phyloP scores from a whole-genome alignment of 2,113 vertebrate species.

The Pachyramphus minor region DNA sequence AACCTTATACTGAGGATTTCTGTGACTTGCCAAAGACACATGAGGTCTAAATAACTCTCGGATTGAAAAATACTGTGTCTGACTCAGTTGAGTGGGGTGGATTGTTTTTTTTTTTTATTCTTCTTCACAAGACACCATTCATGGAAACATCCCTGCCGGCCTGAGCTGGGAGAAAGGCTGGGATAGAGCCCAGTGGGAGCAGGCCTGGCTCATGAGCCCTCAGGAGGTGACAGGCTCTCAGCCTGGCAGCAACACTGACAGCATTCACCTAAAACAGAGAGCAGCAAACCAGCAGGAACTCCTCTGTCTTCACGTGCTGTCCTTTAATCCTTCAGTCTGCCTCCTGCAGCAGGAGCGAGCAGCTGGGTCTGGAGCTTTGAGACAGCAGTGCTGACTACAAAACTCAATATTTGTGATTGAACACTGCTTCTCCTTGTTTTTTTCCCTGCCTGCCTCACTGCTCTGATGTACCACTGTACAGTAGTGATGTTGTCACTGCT shows the following conservation, averaged over 20 bases:
- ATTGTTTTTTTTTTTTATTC: neutral
- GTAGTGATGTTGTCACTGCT: neutral
- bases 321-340: neutral
- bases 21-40: constrained; percentile 20
- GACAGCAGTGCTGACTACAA: neutral
- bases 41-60: constrained; percentile 51
- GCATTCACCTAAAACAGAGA: neutral
- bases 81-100: neutral
- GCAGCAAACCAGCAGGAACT: neutral
- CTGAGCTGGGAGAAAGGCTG: neutral
- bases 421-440: neutral
- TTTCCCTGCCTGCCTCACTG: neutral
- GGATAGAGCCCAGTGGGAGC: neutral
- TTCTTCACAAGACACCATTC: neutral
- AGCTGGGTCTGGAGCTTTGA: neutral
- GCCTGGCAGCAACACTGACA: neutral
- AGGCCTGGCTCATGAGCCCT: neutral
- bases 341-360: neutral
- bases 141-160: neutral
- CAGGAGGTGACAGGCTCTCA: neutral
- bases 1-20: neutral
- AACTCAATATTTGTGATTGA: accelerated
- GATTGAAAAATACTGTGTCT: constrained; percentile 3
- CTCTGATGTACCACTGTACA: neutral
- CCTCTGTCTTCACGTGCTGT: neutral